Percentiles rank a stretch among this genome's conserved stretches.
These are phyloP conservation scores for Neodiprion pinetum DNA, from an alignment of 1,140 invertebrate species.

Conservation along the genomic window DNA sequence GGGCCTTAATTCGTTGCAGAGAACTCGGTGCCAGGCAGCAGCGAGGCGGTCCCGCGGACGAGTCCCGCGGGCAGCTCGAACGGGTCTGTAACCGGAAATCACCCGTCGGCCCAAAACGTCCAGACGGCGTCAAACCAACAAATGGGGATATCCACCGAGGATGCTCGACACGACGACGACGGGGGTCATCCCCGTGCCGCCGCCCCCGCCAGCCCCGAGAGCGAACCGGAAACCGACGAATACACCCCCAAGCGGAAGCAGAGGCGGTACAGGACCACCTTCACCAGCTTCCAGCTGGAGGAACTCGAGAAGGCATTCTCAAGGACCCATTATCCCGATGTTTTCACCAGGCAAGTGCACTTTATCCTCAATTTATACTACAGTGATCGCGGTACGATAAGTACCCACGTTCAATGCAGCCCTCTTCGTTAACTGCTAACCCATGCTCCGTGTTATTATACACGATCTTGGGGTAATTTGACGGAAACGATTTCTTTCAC, in stretches of 20 bases:
- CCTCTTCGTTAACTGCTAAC: background rate
- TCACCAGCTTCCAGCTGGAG: slow-evolving; percentile 94
- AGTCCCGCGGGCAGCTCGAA: slow-evolving; percentile 57
- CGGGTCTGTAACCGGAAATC: slow-evolving; percentile 33
- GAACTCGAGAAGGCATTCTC: slow-evolving; percentile 98
- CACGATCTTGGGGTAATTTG: background rate
- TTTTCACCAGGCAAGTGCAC: slow-evolving; percentile 88
- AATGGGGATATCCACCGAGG: slow-evolving; percentile 59
- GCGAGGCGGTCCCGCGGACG: slow-evolving; percentile 53
- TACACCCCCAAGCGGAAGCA: slow-evolving; percentile 91
- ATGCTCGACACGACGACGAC: slow-evolving; percentile 52
- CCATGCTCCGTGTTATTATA: slow-evolving; percentile 1
- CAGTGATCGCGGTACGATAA: background rate
- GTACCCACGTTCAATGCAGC: slow-evolving; percentile 8
- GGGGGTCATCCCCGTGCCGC: slow-evolving; percentile 52
- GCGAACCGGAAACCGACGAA: slow-evolving; percentile 80
- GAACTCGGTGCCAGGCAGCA: slow-evolving; percentile 41
- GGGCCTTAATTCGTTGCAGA: slow-evolving; percentile 28
- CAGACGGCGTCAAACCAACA: slow-evolving; percentile 27
- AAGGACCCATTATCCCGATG: slow-evolving; percentile 97
- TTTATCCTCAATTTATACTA: background rate
- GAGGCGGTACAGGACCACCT: slow-evolving; percentile 90
- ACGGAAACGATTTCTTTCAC: background rate
- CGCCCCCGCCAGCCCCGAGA: slow-evolving; percentile 67
- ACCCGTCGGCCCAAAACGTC: slow-evolving; percentile 22